These are phyloP conservation scores for Ernsta delagoae DNA, from an alignment of 2,888 invertebrate genomes.

Conservation along the genomic window DNA sequence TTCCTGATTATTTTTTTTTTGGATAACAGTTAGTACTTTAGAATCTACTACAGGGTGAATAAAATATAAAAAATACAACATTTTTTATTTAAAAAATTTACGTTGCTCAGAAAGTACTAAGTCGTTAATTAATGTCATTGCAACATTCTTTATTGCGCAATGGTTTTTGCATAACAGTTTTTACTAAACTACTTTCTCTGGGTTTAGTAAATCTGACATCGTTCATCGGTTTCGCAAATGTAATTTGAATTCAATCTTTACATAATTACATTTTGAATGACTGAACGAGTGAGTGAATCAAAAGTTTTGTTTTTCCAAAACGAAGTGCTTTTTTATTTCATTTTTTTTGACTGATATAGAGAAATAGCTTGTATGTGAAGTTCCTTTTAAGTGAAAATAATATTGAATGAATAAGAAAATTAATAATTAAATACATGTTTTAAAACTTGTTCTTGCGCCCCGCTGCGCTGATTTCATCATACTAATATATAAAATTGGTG, in stretches of 20 bases:
- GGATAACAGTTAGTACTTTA: too few relatives aligned
- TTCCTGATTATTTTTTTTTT: too few relatives aligned
- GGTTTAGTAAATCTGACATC: conserved; percentile 8
- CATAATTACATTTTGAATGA: conserved; percentile 1
- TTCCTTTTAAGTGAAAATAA: too few relatives aligned
- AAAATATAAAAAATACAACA: background rate
- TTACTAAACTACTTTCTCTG: conserved; percentile 30
- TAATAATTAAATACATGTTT: too few relatives aligned
- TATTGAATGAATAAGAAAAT: too few relatives aligned
- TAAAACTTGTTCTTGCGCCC: too few relatives aligned
- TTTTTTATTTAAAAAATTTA: background rate
- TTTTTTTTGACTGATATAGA: too few relatives aligned
- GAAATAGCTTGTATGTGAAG: too few relatives aligned
- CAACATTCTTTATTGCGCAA: background rate
- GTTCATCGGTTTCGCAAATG: conserved; percentile 6
- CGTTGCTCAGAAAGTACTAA: background rate
- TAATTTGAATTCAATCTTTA: background rate
- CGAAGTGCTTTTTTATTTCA: too few relatives aligned
- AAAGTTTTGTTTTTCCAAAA: background rate
- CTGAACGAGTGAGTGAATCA: background rate
- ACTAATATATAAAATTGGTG: too few relatives aligned
- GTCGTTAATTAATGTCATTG: background rate
- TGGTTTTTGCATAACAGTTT: conserved; percentile 4
- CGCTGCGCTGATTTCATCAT: too few relatives aligned
- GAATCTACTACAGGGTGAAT: too few relatives aligned